Conservation (phyloP, 2,113 vertebrate species). For the Aptenodytes forsteri region DNA sequence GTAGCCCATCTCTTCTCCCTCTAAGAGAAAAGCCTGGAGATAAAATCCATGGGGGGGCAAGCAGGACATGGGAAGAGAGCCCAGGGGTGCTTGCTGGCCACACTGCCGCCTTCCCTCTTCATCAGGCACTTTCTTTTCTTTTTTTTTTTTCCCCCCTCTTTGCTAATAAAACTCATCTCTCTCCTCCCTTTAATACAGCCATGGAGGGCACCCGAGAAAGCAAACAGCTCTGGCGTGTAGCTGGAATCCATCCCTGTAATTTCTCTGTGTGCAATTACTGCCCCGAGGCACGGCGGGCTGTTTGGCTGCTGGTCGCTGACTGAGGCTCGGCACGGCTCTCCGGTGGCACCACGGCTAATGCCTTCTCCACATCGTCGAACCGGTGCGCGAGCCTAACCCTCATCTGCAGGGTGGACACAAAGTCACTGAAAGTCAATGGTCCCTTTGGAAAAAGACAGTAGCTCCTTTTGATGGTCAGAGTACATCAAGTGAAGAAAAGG, state of each 20-base stretch:
- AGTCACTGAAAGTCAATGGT: not conserved
- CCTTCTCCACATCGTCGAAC: fast-evolving
- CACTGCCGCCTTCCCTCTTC: not conserved
- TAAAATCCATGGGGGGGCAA: not conserved
- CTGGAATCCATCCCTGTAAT: not conserved
- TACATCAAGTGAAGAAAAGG: not conserved
- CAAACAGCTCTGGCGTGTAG: not conserved
- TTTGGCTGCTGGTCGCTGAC: fast-evolving
- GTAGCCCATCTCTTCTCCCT: not conserved
- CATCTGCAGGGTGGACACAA: not conserved
- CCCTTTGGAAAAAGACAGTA: not conserved
- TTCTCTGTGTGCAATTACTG: not conserved
- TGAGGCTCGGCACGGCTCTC: not conserved
- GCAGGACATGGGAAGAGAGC: not conserved
- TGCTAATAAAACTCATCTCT: not conserved
- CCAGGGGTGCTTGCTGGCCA: not conserved
- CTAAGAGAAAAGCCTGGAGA: not conserved
- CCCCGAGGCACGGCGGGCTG: fast-evolving
- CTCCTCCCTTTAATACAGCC: not conserved
- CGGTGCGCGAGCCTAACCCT: not conserved
- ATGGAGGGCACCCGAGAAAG: not conserved
- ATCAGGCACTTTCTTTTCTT: not conserved
- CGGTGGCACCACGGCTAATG: fast-evolving
- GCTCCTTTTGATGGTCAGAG: not conserved
- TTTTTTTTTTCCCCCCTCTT: not conserved